Evolutionary conservation across 2,888 invertebrate genomes (phyloP).

Genomic region (Timema podura): DNA sequence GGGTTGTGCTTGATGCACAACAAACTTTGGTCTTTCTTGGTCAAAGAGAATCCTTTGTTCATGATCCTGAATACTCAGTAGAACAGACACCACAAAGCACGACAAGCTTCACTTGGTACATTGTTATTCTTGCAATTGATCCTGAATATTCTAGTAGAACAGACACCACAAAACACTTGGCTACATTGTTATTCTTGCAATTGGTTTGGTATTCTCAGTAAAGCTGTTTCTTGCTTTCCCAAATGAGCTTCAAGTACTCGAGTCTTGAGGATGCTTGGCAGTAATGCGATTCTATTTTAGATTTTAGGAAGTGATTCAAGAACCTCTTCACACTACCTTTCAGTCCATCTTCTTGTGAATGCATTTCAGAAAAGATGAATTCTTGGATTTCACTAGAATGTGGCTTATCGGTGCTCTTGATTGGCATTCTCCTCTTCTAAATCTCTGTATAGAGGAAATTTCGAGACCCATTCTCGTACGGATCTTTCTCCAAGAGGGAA

Average conservation of each 20-base stretch:
- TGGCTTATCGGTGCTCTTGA: neutral
- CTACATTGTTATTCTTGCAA: neutral
- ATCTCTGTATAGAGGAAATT: neutral
- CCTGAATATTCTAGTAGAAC: neutral
- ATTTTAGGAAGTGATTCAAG: neutral
- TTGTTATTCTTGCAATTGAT: neutral
- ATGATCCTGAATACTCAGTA: neutral
- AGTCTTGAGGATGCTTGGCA: neutral
- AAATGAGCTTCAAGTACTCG: constrained; percentile 1
- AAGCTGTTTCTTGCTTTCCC: neutral
- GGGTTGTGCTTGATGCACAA: neutral
- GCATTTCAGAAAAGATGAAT: neutral
- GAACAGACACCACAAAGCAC: too few relatives aligned
- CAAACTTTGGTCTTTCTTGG: neutral
- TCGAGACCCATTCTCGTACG: neutral
- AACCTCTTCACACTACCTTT: neutral
- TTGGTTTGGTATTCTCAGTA: neutral
- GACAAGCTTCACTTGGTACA: too few relatives aligned
- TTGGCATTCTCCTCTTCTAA: neutral
- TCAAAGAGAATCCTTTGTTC: neutral
- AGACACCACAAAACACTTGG: neutral
- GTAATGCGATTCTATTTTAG: neutral
- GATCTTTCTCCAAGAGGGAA: neutral
- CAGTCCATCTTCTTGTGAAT: neutral
- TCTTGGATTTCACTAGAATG: neutral